Evolutionary conservation across 2,888 invertebrate genomes (phyloP), one percentile per base, ranked within the genome.

Genomic region (Beris morrisii): DNA sequence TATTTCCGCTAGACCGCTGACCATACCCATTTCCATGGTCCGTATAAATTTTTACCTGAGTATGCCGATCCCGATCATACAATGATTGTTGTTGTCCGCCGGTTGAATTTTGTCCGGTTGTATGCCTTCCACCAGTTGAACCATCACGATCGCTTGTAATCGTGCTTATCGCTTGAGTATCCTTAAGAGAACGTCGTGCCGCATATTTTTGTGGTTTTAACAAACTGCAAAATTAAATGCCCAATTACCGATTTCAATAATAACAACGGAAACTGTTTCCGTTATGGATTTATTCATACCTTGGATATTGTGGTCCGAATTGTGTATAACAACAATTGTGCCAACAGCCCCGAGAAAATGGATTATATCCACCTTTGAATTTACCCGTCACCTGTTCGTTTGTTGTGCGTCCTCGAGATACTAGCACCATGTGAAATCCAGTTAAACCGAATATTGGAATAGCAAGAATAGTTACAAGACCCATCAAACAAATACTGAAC

Each of bases 301-400:
- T 95, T 77, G 98, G 98, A 86, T 93, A 96, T 82, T 95, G 95
- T 65, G 97, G 97, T 72, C 97, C 97, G 81, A 95, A 98, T 76
- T 98, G 90, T 70, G 94, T 90, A 78, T 94, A 93, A 80, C 93
- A 93, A 82, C 97, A 96, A 82, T 99, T 99, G 77, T 90, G 87
- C 87, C 92, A 91, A 81, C 97, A 98, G 38, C 97, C 97, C 76
- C 90, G 86, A 4, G 95, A 96, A 84, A 98, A 99, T 64, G 99
- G 99, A 85, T 99, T 99, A 82, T 94, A 96, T 46, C 97, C 98
- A 65, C 96, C 96, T 77, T 96, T 94, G 84, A 98, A 99, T 84
- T 98, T 98, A 67, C 97, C 97, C 13, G 99, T 99, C 70, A 99
- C 98, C 86, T 99, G 99, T 83, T 99, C 99, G 83, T 99, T 99